phyloP scores from a whole-genome alignment of 2,888 invertebrate species.

The Laspeyria flexula region DNA sequence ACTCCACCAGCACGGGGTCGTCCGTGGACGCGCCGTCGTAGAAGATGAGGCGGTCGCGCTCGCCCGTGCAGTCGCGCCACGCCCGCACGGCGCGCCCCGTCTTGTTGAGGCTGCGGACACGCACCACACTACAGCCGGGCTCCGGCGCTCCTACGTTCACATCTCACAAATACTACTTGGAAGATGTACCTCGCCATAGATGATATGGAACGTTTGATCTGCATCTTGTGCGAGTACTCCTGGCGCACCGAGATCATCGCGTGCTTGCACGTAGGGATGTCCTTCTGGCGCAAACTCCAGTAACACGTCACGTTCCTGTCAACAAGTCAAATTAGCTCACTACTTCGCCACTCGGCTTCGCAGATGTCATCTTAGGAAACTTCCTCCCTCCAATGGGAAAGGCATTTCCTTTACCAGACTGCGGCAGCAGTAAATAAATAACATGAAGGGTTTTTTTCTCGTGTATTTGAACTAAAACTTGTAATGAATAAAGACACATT shows the following conservation, averaged over 20 bases:
- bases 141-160: too few relatives aligned
- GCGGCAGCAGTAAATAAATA: too few relatives aligned
- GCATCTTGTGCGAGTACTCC: conserved; percentile 90
- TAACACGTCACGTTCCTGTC: conserved; percentile 95
- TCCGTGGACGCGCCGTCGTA: conserved; percentile 94
- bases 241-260: conserved; percentile 95
- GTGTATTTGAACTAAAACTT: too few relatives aligned
- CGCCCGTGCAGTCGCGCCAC: conserved; percentile 94
- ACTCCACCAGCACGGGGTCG: conserved; percentile 93
- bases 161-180: not conserved
- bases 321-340: not conserved
- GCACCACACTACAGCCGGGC: too few relatives aligned
- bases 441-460: too few relatives aligned
- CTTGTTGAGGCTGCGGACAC: conserved; percentile 89
- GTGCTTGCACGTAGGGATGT: conserved; percentile 95
- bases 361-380: too few relatives aligned
- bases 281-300: conserved; percentile 94
- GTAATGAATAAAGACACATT: too few relatives aligned
- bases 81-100: conserved; percentile 90
- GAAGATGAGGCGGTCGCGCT: conserved; percentile 93
- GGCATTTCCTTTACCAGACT: too few relatives aligned
- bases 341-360: too few relatives aligned
- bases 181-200: conserved; percentile 85
- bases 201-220: conserved; percentile 88
- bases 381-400: too few relatives aligned